Base-by-base conservation (phyloP, 2,888 invertebrate species). In the Caenorhabditis sp. region DNA sequence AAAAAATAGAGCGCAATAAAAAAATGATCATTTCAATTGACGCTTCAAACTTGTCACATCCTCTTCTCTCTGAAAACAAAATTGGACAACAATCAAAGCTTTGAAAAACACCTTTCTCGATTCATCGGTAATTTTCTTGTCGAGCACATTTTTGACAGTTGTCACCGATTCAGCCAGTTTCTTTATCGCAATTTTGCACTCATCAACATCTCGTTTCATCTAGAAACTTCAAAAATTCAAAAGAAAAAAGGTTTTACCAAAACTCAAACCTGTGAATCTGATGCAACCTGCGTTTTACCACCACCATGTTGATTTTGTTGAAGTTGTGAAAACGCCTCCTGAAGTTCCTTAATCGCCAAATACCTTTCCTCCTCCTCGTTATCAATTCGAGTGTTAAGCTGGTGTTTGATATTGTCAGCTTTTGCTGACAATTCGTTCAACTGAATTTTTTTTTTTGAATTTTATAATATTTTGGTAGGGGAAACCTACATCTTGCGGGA, bases 361-460 rank as follows among this genome's bases (percentile, higher is more conserved):
- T 85, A 86, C 80, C 86, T 67, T 67, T 86, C 86, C 37, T 86
- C 84, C 55, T 86, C 86, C 62, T 86, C 86, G 57, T 83, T 84
- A 71, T 86, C 86, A 14, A 86, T 77, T 53, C 86, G 54, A 1
- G 82, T 80, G 62, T 83, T 84, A 62, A 86, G 62, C 53, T 86
- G 86, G 53, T 82, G 82, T 59, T 84, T 86, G 51, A 84, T 76
- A 64, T 86, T 86, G 66, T 86, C 86, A 5, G 84, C 81, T 61
- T 86, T 86, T 6, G 83, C 82, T 3, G 86, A 82, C 23, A 86
- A 66, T 57, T 86, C 86, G 62, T 85, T 84, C 24, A 86, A 62
- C 85, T 85, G 68, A 54, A 84, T n/a, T n/a, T n/a, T n/a, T n/a
- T n/a, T n/a, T n/a, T n/a, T n/a, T n/a, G n/a, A n/a, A n/a, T n/a